A percentile compares a stretch with the other conserved stretches of the same genome.
Conservation (phyloP, 2,113 vertebrate genomes). For the Cyanistes caeruleus region DNA sequence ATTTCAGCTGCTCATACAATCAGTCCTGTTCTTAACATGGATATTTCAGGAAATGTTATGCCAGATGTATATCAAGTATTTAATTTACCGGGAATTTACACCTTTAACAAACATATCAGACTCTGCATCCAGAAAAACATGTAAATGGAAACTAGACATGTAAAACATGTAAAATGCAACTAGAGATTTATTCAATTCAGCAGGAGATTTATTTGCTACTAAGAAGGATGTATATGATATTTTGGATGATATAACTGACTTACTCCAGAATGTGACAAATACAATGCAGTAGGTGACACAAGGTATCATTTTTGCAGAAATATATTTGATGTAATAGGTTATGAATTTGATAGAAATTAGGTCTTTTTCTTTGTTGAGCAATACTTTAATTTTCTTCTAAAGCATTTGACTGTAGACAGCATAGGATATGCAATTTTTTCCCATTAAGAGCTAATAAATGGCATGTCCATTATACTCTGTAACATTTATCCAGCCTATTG, state of each 20-base stretch:
- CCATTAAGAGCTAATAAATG: not conserved
- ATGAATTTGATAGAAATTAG: not conserved
- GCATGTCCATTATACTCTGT: not conserved
- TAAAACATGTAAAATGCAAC: not conserved
- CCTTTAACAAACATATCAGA: not conserved
- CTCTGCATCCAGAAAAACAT: not conserved
- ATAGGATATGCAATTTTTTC: not conserved
- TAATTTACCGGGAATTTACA: not conserved
- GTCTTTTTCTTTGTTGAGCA: not conserved
- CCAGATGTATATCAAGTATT: not conserved
- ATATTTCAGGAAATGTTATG: not conserved
- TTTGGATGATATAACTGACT: not conserved
- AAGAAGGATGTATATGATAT: not conserved
- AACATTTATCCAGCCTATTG: not conserved
- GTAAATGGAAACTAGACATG: not conserved
- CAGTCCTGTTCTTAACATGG: not conserved
- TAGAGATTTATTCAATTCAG: not conserved
- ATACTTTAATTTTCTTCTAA: not conserved
- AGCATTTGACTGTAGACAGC: not conserved
- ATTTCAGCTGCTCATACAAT: not conserved
- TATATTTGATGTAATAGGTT: not conserved
- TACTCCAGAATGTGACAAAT: slow-evolving; percentile 11
- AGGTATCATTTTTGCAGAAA: not conserved
- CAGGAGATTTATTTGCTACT: not conserved
- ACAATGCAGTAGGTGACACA: not conserved